A percentile compares a stretch with the other conserved stretches of the same genome.
Conservation (phyloP, 2,113 vertebrate genomes). For the Passer montanus region DNA sequence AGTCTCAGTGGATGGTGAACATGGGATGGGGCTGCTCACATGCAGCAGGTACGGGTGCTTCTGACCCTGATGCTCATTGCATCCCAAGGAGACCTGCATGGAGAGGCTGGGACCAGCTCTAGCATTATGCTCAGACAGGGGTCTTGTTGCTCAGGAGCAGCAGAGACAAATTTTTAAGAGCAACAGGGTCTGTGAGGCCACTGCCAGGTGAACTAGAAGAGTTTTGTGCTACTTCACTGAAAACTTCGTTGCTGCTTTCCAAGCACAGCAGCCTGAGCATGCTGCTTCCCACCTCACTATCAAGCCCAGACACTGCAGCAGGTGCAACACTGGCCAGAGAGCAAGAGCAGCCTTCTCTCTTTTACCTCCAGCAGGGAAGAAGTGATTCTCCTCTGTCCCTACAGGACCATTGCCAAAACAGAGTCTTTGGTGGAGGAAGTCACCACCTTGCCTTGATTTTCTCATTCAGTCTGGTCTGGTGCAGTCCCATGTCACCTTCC, state of each 20-base stretch:
- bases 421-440: neutral
- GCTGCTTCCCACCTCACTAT: accelerated
- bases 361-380: neutral
- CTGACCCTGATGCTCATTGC: neutral
- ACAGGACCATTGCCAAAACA: neutral
- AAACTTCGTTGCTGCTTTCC: neutral
- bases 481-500: accelerated
- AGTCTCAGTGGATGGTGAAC: neutral
- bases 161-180: neutral
- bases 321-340: neutral
- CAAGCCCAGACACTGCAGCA: neutral
- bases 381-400: neutral
- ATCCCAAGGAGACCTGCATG: accelerated
- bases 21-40: neutral
- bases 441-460: neutral
- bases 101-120: neutral
- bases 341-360: neutral
- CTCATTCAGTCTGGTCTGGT: accelerated
- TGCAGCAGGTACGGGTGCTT: accelerated
- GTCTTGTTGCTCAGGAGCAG: neutral
- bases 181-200: accelerated
- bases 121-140: accelerated
- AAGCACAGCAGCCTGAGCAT: accelerated
- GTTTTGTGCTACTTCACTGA: neutral
- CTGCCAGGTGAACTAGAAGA: neutral